Base-by-base conservation (phyloP, 2,113 vertebrate genomes). In the Panurus biarmicus region DNA sequence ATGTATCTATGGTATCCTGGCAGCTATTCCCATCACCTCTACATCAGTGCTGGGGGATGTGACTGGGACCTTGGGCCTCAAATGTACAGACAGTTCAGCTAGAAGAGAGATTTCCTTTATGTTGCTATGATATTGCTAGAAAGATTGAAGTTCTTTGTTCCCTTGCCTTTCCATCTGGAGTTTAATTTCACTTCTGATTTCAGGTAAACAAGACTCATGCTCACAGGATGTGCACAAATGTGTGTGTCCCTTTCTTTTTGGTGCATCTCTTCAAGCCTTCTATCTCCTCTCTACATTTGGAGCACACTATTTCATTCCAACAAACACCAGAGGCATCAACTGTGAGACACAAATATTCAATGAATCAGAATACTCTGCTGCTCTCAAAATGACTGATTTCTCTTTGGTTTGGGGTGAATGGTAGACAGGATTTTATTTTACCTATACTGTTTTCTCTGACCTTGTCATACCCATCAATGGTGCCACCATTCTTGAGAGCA, bases 401-500 rank as follows among this genome's bases (percentile, higher is more conserved):
- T 48, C 67, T 76, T 65, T 66, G 38, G 16, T 80, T 65, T 48
- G 60, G 22, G 29, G 7, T 53, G 51, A 76, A 65, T 15, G 7
- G 29, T 10, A 62, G 28, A 21, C 5, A 66, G 8, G 26, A 66
- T 48, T 80, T 83, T 12, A 56, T 54, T 92, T 76, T 54, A 53
- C 26, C 38, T 80, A 6, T 44, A 11, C 26, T 66, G 11, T 66
- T 87, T 81, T 64, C 38, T 29, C 31, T 76, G 56, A 61, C 23
- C 38, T 66, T 74, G 18, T 54, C 31, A 31, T 24, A 74, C 6
- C 10, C 19, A 38, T 22, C 11, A 85, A 60, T 1, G 1, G 14
- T 57, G n/a, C n/a, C 28, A 25, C 8, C 0, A 0, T 17, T 76
- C 69, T n/a, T 26, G 7, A 62, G 14, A 69, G 35, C 2, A 3